Conservation (phyloP, 2,888 invertebrate genomes). For the Creontiades dilutus region DNA sequence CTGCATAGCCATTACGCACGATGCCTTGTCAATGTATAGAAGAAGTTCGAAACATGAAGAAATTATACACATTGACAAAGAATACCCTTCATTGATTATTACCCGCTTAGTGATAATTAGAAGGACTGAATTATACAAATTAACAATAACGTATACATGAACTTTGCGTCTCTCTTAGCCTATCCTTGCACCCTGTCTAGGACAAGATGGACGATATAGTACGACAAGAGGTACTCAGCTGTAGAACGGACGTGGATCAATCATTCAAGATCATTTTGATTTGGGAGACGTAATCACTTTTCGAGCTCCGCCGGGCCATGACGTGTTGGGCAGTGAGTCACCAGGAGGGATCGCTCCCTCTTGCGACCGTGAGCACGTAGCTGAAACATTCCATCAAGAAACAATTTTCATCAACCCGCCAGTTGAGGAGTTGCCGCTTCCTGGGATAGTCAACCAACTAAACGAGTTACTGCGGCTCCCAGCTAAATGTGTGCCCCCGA, state of each 20-base stretch:
- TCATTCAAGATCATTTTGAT: slow-evolving; percentile 15
- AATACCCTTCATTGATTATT: too few species aligned
- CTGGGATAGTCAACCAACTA: neutral
- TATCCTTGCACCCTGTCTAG: too few species aligned
- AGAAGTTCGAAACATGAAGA: too few species aligned
- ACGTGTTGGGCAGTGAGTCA: slow-evolving; percentile 30
- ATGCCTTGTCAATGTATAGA: too few species aligned
- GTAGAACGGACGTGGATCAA: neutral
- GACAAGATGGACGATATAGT: too few species aligned
- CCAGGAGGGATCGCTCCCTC: slow-evolving; percentile 8
- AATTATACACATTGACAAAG: too few species aligned
- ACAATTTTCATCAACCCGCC: slow-evolving; percentile 34
- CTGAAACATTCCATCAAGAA: slow-evolving; percentile 35
- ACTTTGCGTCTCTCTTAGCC: too few species aligned
- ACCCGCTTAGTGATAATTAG: too few species aligned
- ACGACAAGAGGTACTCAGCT: too few species aligned
- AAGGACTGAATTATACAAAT: too few species aligned
- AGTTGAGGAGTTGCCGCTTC: slow-evolving; percentile 30
- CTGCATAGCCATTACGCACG: too few species aligned
- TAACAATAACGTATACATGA: too few species aligned
- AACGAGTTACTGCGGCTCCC: slow-evolving; percentile 10
- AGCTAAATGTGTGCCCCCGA: neutral
- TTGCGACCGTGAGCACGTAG: neutral
- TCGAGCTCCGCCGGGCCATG: neutral
- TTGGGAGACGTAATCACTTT: neutral